A percentile compares a stretch with the other conserved stretches of the same genome.
Evolutionary conservation across 2,888 invertebrate genomes (phyloP).

Genomic region (Thysanoteuthis rhombus): DNA sequence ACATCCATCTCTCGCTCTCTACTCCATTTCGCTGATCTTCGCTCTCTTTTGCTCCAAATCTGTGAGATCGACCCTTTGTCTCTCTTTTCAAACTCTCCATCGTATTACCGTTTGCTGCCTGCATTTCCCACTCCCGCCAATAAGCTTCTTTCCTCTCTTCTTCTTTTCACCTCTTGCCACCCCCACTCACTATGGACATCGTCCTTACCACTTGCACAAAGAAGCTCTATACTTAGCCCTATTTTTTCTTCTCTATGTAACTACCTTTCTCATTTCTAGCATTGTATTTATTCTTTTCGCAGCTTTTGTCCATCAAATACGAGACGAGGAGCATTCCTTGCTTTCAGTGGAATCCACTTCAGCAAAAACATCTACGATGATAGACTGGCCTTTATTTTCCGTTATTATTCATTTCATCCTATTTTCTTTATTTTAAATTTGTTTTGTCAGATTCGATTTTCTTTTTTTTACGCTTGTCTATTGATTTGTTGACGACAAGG

Average conservation of each 20-base stretch:
- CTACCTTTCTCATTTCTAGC: not conserved
- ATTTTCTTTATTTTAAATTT: not conserved
- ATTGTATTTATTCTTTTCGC: not conserved
- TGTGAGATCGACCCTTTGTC: slow-evolving; percentile 12
- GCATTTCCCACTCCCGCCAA: not conserved
- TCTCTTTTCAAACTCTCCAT: not conserved
- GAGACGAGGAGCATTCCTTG: not conserved
- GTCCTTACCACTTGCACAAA: not conserved
- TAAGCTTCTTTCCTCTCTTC: not conserved
- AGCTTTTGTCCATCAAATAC: not conserved
- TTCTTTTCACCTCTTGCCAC: not conserved
- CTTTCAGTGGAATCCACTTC: not conserved
- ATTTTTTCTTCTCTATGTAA: not conserved
- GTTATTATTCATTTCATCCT: not conserved
- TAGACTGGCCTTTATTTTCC: not conserved
- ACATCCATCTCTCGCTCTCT: not conserved
- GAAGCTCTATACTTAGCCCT: not conserved
- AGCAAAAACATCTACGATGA: not conserved
- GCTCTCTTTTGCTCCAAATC: not conserved
- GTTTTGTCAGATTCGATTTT: not conserved
- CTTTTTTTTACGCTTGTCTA: not conserved
- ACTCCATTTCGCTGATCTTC: not conserved
- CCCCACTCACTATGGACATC: not conserved
- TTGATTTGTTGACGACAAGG: not conserved
- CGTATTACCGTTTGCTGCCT: not conserved